Percentiles rank a stretch among this genome's conserved stretches.
These are phyloP conservation scores for Pitangus sulphuratus DNA, from an alignment of 2,797 vertebrate genomes.

Conservation along the genomic window DNA sequence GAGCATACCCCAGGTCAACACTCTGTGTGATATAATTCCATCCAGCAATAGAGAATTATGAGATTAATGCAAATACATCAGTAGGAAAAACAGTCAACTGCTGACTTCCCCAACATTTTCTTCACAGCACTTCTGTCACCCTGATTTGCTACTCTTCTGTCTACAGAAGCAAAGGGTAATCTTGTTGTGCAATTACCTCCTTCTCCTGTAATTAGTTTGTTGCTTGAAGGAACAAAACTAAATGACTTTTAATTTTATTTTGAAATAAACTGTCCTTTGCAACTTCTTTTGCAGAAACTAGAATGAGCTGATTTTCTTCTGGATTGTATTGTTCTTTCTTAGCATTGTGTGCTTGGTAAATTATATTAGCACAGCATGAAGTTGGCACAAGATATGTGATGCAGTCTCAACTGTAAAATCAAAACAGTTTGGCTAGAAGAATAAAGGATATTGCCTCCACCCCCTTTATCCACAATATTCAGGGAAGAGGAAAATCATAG, in stretches of 20 bases:
- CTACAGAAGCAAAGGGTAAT: neutral
- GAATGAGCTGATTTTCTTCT: neutral
- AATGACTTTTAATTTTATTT: constrained; percentile 12
- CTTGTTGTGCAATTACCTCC: neutral
- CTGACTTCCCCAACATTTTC: neutral
- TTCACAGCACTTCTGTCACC: neutral
- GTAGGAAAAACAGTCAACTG: neutral
- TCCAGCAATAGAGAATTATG: neutral
- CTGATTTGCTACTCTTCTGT: neutral
- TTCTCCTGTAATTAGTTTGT: neutral
- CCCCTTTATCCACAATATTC: neutral
- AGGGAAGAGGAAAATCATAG: neutral
- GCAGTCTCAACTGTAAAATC: neutral
- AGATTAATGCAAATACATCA: neutral
- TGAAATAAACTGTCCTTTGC: neutral
- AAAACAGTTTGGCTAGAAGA: neutral
- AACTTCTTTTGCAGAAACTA: neutral
- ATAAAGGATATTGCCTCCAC: neutral
- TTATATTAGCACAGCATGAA: constrained; percentile 39
- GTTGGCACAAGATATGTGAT: neutral
- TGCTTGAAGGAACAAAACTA: constrained; percentile 12
- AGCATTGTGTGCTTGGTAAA: neutral
- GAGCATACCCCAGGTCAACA: neutral
- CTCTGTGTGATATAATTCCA: neutral
- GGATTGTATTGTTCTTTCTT: neutral